These are phyloP conservation scores for Mixornis gularis DNA, from an alignment of 2,113 vertebrate species.

Conservation along the genomic window DNA sequence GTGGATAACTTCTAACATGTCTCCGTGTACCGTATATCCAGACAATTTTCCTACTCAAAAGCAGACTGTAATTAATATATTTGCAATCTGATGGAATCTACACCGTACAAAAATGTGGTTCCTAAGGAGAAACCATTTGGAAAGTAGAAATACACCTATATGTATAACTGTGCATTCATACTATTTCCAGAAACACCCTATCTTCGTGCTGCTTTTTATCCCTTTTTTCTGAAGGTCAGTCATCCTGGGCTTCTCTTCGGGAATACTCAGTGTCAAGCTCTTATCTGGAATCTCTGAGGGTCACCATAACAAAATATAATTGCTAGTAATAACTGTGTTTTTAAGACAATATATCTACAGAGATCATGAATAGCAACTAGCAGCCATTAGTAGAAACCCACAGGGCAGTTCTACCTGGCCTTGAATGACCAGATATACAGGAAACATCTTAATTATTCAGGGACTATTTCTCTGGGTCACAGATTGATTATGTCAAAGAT, in stretches of 20 bases:
- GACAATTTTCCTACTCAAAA: not conserved
- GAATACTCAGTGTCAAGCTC: not conserved
- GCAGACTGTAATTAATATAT: not conserved
- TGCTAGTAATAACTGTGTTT: not conserved
- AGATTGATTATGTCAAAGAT: not conserved
- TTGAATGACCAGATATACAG: not conserved
- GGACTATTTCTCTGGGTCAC: not conserved
- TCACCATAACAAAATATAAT: not conserved
- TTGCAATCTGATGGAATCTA: not conserved
- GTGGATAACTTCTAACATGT: not conserved
- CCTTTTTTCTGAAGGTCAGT: not conserved
- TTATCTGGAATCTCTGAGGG: not conserved
- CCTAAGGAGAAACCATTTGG: not conserved
- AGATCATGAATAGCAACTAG: not conserved
- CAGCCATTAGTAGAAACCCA: not conserved
- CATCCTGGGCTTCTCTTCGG: not conserved
- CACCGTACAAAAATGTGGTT: not conserved
- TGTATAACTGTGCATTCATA: not conserved
- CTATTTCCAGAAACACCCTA: not conserved
- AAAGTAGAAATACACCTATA: not conserved
- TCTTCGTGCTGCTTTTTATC: fast-evolving
- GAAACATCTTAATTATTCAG: not conserved
- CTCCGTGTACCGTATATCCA: not conserved
- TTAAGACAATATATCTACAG: not conserved
- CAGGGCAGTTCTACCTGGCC: not conserved